These are phyloP conservation scores for Amniataba percoides DNA, from an alignment of 2,797 vertebrate species.

Conservation along the genomic window DNA sequence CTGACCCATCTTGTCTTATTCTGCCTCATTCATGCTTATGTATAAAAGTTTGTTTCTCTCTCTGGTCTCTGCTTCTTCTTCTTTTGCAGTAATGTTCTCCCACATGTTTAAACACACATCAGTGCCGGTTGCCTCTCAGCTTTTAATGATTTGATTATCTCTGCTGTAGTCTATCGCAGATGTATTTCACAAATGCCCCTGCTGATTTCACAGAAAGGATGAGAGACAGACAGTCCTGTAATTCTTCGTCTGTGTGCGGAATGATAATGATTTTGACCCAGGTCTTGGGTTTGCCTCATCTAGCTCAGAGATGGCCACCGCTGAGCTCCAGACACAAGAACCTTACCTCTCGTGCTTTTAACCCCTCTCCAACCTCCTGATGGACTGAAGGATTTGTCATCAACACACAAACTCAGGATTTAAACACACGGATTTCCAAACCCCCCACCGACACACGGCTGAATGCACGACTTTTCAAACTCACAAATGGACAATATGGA, in stretches of 20 bases:
- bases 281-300: constrained; percentile 56
- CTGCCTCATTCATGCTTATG: not conserved
- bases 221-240: constrained; percentile 54
- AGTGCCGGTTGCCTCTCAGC: constrained; percentile 17
- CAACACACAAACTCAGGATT: constrained; percentile 60
- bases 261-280: constrained; percentile 77
- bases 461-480: constrained; percentile 43
- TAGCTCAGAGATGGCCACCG: constrained; percentile 42
- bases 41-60: constrained; percentile 3
- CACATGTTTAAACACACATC: not conserved
- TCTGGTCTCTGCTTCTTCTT: not conserved
- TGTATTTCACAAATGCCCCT: constrained; percentile 50
- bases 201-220: constrained; percentile 44
- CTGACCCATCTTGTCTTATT: not conserved
- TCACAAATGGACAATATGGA: constrained; percentile 45
- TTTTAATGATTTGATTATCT: constrained; percentile 44
- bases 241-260: constrained; percentile 53
- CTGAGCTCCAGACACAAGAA: constrained; percentile 51
- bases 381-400: constrained; percentile 53
- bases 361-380: constrained; percentile 4
- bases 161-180: constrained; percentile 25
- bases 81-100: constrained; percentile 13
- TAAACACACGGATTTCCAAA: constrained; percentile 22
- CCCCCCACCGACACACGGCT: constrained; percentile 56
- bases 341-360: constrained; percentile 30